Base-by-base conservation (phyloP, 1,140 invertebrate genomes). In the Drosophila dunni region DNA sequence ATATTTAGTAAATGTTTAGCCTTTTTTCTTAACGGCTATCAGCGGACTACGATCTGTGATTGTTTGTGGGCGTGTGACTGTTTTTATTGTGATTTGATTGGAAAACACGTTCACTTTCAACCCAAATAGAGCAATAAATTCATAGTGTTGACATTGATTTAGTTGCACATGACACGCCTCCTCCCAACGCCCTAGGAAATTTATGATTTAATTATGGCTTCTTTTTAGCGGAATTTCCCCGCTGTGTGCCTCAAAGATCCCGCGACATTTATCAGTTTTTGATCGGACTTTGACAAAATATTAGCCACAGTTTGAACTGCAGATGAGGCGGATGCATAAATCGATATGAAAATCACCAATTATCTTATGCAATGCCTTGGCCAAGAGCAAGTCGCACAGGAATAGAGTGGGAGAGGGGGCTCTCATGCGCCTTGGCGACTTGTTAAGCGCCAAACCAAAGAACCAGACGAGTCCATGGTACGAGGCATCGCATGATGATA, bases 261-360 rank as follows among this genome's bases (percentile, higher is more conserved):
- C 45, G 61, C 61, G 60, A 76, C 62, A 72, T 72, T 76, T 75
- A 78, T 78, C 75, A 65, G 75, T 53, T 45, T 54, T 61, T 61
- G 70, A 60, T 63, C 45, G 36, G 51, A 11, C 53, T 71, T 71
- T 75, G 72, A 75, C 72, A 75, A 70, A 64, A 70, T 36, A 68
- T 57, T 57, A 62, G 58, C 45, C 33, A 44, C 45, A n/a, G 9
- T 29, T 20, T 20, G 13, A 61, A 45, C 20, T 54, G 44, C 48
- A 13, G 15, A 42, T 42, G 51, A 33, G 75, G 84, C 84, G 84
- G 84, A 88, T 89, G 84, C 84, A 88, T 88, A 88, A 88, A 88
- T 88, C 84, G 84, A 88, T 89, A 84, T 89, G 84, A 88, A 88
- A 88, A 88, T 88, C 84, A 89, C 84, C 84, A 88, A 88, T 88